A percentile compares a stretch with the other conserved stretches of the same genome.
phyloP scores from a whole-genome alignment of 2,888 invertebrate species.

The Drosophila phalerata region DNA sequence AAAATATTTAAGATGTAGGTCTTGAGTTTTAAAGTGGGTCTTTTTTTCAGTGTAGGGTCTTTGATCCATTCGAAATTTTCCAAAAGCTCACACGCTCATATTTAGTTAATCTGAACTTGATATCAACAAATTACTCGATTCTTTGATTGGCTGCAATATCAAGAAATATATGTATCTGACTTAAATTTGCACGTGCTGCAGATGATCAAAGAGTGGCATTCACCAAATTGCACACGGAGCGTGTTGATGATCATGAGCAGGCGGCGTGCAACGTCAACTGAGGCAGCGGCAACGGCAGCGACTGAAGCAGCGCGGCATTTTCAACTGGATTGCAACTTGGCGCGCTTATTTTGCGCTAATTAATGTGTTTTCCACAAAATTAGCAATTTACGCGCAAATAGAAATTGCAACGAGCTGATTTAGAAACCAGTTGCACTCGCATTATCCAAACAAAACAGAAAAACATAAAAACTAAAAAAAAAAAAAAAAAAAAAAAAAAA shows the following conservation, averaged over 20 bases:
- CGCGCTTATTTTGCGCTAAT: slow-evolving; percentile 74
- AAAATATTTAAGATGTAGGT: too few relatives aligned
- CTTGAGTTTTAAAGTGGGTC: too few relatives aligned
- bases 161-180: background rate
- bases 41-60: too few relatives aligned
- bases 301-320: slow-evolving; percentile 24
- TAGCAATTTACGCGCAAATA: slow-evolving; percentile 79
- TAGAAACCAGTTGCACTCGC: slow-evolving; percentile 53
- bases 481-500: background rate
- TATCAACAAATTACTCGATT: slow-evolving; percentile 10
- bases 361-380: slow-evolving; percentile 81
- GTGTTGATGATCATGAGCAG: slow-evolving; percentile 46
- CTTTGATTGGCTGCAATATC: slow-evolving; percentile 19
- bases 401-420: slow-evolving; percentile 62
- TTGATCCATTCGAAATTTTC: too few relatives aligned
- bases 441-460: slow-evolving; percentile 49
- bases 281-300: background rate
- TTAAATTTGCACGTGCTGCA: slow-evolving; percentile 42
- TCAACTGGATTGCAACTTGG: slow-evolving; percentile 37
- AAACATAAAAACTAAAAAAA: background rate
- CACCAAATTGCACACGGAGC: slow-evolving; percentile 45
- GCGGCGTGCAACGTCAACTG: slow-evolving; percentile 14
- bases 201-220: slow-evolving; percentile 48
- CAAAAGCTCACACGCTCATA: slow-evolving; percentile 5
- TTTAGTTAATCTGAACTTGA: slow-evolving; percentile 1